Evolutionary conservation across 1,140 invertebrate genomes (phyloP).

Genomic region (Calephelis virginiensis): DNA sequence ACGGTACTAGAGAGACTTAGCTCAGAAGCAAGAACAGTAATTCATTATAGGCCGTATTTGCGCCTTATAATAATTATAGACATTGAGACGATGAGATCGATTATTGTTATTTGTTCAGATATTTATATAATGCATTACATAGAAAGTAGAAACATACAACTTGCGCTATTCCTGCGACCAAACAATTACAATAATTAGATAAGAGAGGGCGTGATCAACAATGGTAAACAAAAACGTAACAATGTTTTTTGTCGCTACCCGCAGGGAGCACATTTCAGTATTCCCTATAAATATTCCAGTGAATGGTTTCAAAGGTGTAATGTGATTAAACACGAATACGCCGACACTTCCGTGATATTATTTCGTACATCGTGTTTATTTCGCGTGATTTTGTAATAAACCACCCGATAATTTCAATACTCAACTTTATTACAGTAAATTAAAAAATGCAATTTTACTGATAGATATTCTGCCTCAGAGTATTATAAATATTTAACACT

Average conservation of each 20-base stretch:
- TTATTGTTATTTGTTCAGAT: no score
- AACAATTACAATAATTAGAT: constrained; percentile 39
- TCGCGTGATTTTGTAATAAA: constrained; percentile 22
- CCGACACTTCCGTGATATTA: constrained; percentile 18
- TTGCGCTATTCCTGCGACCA: constrained; percentile 23
- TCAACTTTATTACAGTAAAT: neutral
- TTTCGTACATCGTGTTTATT: constrained; percentile 17
- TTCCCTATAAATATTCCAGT: constrained; percentile 45
- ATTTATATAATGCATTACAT: no score
- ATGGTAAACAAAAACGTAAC: constrained; percentile 29
- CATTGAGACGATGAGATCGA: no score
- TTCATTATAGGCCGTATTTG: no score
- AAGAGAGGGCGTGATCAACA: constrained; percentile 30
- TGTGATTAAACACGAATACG: constrained; percentile 42
- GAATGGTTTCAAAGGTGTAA: constrained; percentile 46
- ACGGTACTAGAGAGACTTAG: no score
- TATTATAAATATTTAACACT: no score
- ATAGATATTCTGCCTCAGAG: no score
- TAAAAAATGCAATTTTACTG: neutral
- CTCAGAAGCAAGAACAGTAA: no score
- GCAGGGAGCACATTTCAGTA: constrained; percentile 31
- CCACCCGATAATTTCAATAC: constrained; percentile 18
- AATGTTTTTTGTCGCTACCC: constrained; percentile 27
- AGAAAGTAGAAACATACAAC: neutral
- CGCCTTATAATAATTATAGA: no score